Percentiles rank a stretch among this genome's conserved stretches.
These are phyloP conservation scores for Istiophorus platypterus DNA, from an alignment of 2,113 vertebrate genomes.

Conservation along the genomic window DNA sequence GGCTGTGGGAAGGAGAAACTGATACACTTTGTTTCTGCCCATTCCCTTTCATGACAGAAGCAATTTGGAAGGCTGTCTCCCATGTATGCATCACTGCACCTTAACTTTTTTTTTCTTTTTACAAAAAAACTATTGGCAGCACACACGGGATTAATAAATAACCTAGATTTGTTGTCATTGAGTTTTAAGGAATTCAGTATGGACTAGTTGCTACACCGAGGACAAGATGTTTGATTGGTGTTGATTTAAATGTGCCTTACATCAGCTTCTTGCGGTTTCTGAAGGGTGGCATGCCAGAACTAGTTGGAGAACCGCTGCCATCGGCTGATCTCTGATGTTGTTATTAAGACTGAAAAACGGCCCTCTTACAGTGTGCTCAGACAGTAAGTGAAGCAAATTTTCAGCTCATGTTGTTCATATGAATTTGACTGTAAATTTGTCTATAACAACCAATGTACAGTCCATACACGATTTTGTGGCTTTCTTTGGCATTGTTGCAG, in stretches of 20 bases:
- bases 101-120: slow-evolving; percentile 7
- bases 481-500: no score
- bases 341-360: background rate
- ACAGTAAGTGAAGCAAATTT: background rate
- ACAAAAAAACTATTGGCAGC: slow-evolving; percentile 8
- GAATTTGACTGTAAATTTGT: background rate
- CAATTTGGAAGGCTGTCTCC: slow-evolving; percentile 42
- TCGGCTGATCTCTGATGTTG: background rate
- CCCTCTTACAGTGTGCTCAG: background rate
- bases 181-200: slow-evolving; percentile 6
- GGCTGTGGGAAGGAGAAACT: slow-evolving; percentile 24
- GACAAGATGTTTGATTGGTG: slow-evolving; percentile 41
- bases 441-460: background rate
- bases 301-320: no score
- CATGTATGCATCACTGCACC: slow-evolving; percentile 47
- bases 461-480: no score
- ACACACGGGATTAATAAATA: slow-evolving; percentile 8
- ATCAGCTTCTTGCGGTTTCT: background rate
- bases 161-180: slow-evolving; percentile 7
- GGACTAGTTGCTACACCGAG: slow-evolving; percentile 1
- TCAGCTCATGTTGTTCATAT: background rate
- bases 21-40: slow-evolving; percentile 22
- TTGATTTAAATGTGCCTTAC: slow-evolving; percentile 26
- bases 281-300: no score
- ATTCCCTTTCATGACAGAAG: slow-evolving; percentile 33